Evolutionary conservation across 1,140 invertebrate genomes (phyloP).

Genomic region (Oedothorax gibbosus): DNA sequence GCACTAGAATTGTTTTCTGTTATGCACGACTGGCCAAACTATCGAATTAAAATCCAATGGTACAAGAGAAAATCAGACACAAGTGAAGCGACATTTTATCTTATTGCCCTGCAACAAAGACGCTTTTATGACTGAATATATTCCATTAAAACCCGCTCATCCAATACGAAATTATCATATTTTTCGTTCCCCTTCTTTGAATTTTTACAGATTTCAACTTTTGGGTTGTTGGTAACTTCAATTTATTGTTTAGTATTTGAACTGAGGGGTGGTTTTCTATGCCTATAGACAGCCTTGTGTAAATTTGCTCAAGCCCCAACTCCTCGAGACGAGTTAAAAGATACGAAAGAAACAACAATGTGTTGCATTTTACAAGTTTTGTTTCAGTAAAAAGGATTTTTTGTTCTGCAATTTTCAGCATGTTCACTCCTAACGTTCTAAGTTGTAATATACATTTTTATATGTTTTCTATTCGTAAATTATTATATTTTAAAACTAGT

Average conservation of each 20-base stretch:
- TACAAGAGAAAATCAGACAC: conserved; percentile 24
- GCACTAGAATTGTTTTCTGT: too few species aligned
- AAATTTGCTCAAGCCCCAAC: neutral
- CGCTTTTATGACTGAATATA: conserved; percentile 46
- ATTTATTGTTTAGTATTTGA: conserved; percentile 2
- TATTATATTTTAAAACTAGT: too few species aligned
- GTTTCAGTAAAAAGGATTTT: too few species aligned
- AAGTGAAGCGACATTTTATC: conserved; percentile 30
- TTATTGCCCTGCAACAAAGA: conserved; percentile 25
- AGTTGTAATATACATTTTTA: too few species aligned
- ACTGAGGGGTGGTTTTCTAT: neutral
- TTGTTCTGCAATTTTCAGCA: too few species aligned
- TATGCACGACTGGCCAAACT: too few species aligned
- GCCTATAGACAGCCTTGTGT: neutral
- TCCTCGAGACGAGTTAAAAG: neutral
- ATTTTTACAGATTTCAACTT: too few species aligned
- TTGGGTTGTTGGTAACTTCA: neutral
- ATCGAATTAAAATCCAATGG: too few species aligned
- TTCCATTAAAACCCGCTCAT: conserved; percentile 41
- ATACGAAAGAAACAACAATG: neutral
- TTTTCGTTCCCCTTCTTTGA: conserved; percentile 6
- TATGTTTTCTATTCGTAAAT: too few species aligned
- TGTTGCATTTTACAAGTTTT: neutral
- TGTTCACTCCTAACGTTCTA: too few species aligned
- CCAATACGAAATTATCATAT: conserved; percentile 40